These are phyloP conservation scores for Sclerodermus sp. DNA, from an alignment of 2,888 invertebrate species.

Conservation along the genomic window DNA sequence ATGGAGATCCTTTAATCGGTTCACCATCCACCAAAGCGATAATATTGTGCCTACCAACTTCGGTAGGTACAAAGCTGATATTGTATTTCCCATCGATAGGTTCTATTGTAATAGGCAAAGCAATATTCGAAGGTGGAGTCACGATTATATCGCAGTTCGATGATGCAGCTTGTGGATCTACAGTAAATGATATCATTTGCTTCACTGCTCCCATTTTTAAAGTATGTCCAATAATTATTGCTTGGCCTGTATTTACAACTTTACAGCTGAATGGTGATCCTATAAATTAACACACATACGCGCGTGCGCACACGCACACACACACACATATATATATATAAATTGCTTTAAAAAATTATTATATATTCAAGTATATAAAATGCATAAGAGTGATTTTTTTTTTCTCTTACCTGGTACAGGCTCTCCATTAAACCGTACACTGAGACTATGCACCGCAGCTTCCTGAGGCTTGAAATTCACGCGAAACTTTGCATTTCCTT, in stretches of 20 bases:
- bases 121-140: constrained; percentile 82
- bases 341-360: too few species aligned
- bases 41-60: constrained; percentile 85
- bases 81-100: constrained; percentile 69
- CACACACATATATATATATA: constrained; percentile 1
- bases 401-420: constrained; percentile 63
- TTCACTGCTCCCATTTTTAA: constrained; percentile 72
- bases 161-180: constrained; percentile 60
- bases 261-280: constrained; percentile 95
- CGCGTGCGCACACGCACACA: too few species aligned
- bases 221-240: constrained; percentile 68
- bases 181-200: constrained; percentile 64
- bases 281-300: constrained; percentile 7
- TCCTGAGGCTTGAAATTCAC: constrained; percentile 96
- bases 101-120: constrained; percentile 72
- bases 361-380: not conserved
- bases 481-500: constrained; percentile 92
- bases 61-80: constrained; percentile 79
- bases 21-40: constrained; percentile 81
- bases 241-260: constrained; percentile 71
- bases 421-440: constrained; percentile 78
- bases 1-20: constrained; percentile 88
- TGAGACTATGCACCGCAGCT: constrained; percentile 86
- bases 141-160: constrained; percentile 62
- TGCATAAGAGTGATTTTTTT: not conserved